Conservation (phyloP, 1,140 invertebrate species). For the Triops cancriformis region DNA sequence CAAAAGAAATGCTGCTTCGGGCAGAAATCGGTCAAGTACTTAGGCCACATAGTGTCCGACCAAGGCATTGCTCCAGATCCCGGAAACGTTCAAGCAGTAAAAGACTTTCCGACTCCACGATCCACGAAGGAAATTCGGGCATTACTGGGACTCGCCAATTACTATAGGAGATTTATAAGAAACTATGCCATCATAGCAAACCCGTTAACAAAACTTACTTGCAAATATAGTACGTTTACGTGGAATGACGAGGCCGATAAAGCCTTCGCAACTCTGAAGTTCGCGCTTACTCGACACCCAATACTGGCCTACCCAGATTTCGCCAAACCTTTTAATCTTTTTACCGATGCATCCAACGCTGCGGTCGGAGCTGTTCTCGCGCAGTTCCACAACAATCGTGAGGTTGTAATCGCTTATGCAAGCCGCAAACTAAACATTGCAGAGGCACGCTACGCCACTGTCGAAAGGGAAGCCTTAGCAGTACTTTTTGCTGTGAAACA, state of each 20-base stretch:
- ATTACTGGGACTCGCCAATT: no score
- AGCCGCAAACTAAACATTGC: no score
- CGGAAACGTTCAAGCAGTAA: background rate
- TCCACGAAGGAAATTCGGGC: background rate
- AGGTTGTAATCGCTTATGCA: no score
- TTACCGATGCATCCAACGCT: no score
- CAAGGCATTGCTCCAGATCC: background rate
- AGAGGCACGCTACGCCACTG: no score
- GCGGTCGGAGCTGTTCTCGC: no score
- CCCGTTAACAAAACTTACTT: background rate
- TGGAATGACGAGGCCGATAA: background rate
- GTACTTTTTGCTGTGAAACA: no score
- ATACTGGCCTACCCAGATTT: conserved; percentile 12
- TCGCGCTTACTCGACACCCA: background rate
- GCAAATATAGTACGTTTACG: background rate
- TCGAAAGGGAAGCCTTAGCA: no score
- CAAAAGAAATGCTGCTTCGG: background rate
- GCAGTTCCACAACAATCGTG: no score
- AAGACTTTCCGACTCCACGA: background rate
- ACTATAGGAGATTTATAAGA: background rate
- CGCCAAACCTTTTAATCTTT: no score
- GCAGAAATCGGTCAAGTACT: background rate
- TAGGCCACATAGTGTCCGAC: background rate
- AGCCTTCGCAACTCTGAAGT: background rate
- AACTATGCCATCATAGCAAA: background rate